These are phyloP conservation scores for Papilio polyxenes DNA, from an alignment of 1,140 invertebrate genomes.

Conservation along the genomic window DNA sequence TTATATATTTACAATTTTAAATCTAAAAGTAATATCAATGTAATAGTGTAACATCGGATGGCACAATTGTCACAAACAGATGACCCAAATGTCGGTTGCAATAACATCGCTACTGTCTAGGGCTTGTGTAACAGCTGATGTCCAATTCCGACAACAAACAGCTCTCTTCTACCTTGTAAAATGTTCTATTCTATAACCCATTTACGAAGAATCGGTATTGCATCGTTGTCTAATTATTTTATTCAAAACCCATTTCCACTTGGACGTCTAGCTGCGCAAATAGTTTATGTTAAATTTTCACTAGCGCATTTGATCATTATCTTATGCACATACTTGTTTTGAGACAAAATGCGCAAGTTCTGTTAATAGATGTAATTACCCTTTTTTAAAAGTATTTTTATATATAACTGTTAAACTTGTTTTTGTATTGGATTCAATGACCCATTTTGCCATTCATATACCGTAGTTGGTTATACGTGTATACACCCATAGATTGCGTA, in stretches of 20 bases:
- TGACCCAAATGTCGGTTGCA: conserved; percentile 78
- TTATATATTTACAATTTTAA: neutral
- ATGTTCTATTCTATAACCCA: neutral
- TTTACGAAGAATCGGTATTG: neutral
- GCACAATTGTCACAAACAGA: conserved; percentile 79
- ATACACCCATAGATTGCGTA: conserved; percentile 52
- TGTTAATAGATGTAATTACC: neutral
- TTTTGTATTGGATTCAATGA: conserved; percentile 20
- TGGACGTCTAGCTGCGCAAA: neutral
- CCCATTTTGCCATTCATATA: conserved; percentile 10
- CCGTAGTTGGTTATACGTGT: conserved; percentile 39
- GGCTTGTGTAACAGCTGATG: conserved; percentile 71
- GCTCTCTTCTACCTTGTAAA: neutral
- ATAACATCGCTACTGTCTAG: conserved; percentile 66
- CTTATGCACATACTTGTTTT: neutral
- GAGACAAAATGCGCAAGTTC: neutral
- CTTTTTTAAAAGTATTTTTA: neutral
- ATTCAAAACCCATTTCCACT: neutral
- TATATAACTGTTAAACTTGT: neutral
- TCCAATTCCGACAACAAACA: conserved; percentile 11
- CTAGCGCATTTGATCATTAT: neutral
- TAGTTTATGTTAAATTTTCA: neutral
- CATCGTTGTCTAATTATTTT: too few relatives aligned
- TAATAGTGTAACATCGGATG: conserved; percentile 65
- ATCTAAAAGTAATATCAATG: conserved; percentile 25